Evolutionary conservation across 2,797 vertebrate species (phyloP).

Genomic region (Notoglanidium macrostoma): DNA sequence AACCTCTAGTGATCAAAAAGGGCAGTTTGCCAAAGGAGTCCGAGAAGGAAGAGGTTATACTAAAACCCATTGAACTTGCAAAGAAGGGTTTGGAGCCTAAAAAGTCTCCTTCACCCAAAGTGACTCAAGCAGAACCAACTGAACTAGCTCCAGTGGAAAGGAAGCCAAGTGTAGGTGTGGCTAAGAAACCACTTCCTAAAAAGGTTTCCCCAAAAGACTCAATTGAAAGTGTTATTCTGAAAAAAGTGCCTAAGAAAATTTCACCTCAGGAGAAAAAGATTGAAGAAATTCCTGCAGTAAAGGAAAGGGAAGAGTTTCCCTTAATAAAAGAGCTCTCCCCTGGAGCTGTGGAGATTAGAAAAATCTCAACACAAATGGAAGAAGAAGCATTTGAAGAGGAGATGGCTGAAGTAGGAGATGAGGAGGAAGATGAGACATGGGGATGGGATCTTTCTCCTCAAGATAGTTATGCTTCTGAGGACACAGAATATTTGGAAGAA

Average conservation of each 20-base stretch:
- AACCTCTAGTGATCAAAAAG: constrained; percentile 69
- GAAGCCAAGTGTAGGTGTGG: constrained; percentile 65
- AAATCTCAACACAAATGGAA: constrained; percentile 73
- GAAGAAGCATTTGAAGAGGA: constrained; percentile 75
- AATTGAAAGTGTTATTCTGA: constrained; percentile 66
- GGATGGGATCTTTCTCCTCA: constrained; percentile 77
- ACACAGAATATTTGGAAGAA: constrained; percentile 70
- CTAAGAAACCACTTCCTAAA: constrained; percentile 60
- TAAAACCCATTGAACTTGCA: constrained; percentile 70
- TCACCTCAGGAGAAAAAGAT: constrained; percentile 68
- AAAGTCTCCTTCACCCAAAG: constrained; percentile 74
- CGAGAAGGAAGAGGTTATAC: constrained; percentile 67
- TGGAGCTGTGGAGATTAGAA: constrained; percentile 71
- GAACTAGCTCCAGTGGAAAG: constrained; percentile 64
- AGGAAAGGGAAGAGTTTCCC: constrained; percentile 58
- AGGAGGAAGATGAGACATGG: constrained; percentile 74
- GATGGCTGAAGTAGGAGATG: constrained; percentile 60
- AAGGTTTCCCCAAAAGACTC: constrained; percentile 71
- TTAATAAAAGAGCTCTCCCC: constrained; percentile 75
- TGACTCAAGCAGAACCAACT: constrained; percentile 65
- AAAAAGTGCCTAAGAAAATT: constrained; percentile 70
- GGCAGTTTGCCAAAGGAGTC: constrained; percentile 62
- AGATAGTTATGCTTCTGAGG: constrained; percentile 73
- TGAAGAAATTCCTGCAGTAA: constrained; percentile 54
- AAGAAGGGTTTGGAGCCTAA: constrained; percentile 70